These are phyloP conservation scores for Andinoacara biseriatus DNA, from an alignment of 2,113 vertebrate genomes.

Conservation along the genomic window DNA sequence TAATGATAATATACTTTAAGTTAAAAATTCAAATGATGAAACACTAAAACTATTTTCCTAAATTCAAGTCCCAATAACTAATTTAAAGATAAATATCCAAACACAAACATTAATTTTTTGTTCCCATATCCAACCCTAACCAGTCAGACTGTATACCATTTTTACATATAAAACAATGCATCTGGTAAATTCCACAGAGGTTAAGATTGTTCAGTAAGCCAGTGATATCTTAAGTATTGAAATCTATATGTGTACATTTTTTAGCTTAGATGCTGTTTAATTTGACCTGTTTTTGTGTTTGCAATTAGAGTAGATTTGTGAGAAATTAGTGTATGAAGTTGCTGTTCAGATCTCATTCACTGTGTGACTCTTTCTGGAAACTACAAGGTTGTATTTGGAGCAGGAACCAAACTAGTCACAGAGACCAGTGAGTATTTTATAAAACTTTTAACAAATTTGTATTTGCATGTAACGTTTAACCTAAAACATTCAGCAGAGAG, in stretches of 20 bases:
- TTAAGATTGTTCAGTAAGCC: accelerated
- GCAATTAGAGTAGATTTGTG: too few species aligned
- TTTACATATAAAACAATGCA: too few species aligned
- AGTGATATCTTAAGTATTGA: background rate
- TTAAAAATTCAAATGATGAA: accelerated
- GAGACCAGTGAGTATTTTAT: slow-evolving; percentile 13
- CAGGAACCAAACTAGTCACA: background rate
- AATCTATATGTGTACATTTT: background rate
- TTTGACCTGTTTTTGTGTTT: background rate
- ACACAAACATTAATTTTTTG: too few species aligned
- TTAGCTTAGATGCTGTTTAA: background rate
- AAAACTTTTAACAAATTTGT: too few species aligned
- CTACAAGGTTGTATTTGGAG: slow-evolving; percentile 29
- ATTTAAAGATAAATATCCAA: background rate
- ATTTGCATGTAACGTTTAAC: too few species aligned
- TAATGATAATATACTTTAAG: accelerated
- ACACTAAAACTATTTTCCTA: accelerated
- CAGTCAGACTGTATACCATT: too few species aligned
- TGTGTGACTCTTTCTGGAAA: background rate
- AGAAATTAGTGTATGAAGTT: background rate
- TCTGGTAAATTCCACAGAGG: too few species aligned
- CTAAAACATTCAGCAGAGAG: background rate
- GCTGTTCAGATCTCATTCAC: background rate
- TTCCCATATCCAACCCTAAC: accelerated
- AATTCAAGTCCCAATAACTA: background rate